Base-by-base conservation (phyloP, 2,888 invertebrate genomes). In the Chorisops tibialis region DNA sequence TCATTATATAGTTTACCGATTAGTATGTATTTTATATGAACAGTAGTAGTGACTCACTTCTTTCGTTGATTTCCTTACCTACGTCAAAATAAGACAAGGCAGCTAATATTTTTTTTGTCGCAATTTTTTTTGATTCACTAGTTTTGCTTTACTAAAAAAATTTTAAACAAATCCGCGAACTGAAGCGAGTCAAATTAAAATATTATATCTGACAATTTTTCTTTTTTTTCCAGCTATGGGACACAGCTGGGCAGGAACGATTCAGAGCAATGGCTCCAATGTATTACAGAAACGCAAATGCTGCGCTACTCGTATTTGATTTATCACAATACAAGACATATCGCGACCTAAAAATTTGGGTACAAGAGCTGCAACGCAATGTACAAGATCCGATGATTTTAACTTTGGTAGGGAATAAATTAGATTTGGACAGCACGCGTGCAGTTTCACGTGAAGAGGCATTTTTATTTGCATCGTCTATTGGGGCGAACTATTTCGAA, bases 191-290 rank as follows among this genome's bases (percentile, higher is more conserved):
- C 37, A 11, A 9, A 35, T 35, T 11, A 6, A 39, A 39, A 11
- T 41, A 41, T 4, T 9, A 5, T 4, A 41, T 14, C 11, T 41
- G 14, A 9, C 41, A 11, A 41, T n/a, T 45, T 47, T 21, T 43
- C 9, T 19, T 22, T 22, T 45, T 54, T 48, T 69, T 72, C 1
- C 65, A 78, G 78, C 74, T 78, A 59, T 78, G 78, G 78, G 76
- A 79, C 66, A 79, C 76, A n/a, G 78, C 78, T 38, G 78, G 78
- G 0, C 76, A 76, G 68, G 77, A 79, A 69, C 73, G 76, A 4
- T 96, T 93, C 75, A 83, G 90, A 63, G 88, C 95, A 0, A 94
- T 96, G 87, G 93, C 93, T 0, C 95, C 96, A 6, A 93, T 95
- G 92, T 96, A 95, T 75, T 96, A 96, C 74, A 81, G 95, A 56